Percentiles rank a stretch among this genome's conserved stretches.
phyloP scores from a whole-genome alignment of 2,888 invertebrate species.

The Eubasilissa splendida region DNA sequence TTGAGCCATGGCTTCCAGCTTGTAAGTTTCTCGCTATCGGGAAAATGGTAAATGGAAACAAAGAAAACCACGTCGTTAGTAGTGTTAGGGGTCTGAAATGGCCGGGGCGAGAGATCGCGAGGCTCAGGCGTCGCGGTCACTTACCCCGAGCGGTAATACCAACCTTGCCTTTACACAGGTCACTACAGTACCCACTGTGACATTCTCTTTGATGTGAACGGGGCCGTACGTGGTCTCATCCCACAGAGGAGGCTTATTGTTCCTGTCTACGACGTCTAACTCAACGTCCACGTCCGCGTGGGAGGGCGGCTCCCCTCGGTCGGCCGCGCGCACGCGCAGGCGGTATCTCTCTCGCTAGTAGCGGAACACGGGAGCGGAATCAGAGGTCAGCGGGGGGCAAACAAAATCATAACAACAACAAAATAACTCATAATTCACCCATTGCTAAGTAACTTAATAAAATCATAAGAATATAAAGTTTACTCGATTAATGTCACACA shows the following conservation, averaged over 20 bases:
- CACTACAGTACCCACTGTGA: slow-evolving; percentile 98
- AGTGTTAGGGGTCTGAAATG: slow-evolving; percentile 71
- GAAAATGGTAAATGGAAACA: slow-evolving; percentile 77
- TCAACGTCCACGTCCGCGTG: slow-evolving; percentile 97
- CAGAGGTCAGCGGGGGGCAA: slow-evolving; percentile 79
- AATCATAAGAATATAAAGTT: slow-evolving; percentile 63
- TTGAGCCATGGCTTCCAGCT: slow-evolving; percentile 98
- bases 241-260: slow-evolving; percentile 98
- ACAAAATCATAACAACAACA: slow-evolving; percentile 72
- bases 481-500: slow-evolving; percentile 51
- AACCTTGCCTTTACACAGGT: slow-evolving; percentile 98
- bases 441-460: slow-evolving; percentile 67
- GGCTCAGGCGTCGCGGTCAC: slow-evolving; percentile 67
- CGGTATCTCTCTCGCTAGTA: slow-evolving; percentile 96
- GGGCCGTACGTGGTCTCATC: slow-evolving; percentile 96
- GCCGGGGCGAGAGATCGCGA: slow-evolving; percentile 59
- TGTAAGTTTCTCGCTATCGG: slow-evolving; percentile 96
- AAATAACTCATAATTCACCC: slow-evolving; percentile 72
- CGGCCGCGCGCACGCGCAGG: slow-evolving; percentile 96
- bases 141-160: slow-evolving; percentile 78
- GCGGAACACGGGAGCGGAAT: slow-evolving; percentile 80
- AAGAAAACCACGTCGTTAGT: slow-evolving; percentile 78
- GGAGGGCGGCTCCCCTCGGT: slow-evolving; percentile 93
- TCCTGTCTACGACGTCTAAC: slow-evolving; percentile 98
- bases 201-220: slow-evolving; percentile 98